phyloP scores from a whole-genome alignment of 2,113 vertebrate genomes.

The Otus sunia region DNA sequence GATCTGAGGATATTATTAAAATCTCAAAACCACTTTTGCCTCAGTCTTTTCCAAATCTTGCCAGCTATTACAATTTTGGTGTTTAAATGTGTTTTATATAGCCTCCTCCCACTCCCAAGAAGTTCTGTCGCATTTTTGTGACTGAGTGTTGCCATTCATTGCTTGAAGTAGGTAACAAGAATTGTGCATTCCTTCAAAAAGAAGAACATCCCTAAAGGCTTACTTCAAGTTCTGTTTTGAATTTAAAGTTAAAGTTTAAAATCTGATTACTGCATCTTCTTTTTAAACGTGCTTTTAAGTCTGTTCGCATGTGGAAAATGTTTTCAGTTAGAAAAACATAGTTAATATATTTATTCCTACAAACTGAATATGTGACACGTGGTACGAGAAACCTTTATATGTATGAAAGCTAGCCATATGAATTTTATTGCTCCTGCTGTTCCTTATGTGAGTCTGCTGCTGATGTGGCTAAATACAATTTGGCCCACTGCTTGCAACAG shows the following conservation, averaged over 20 bases:
- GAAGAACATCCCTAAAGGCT: constrained; percentile 61
- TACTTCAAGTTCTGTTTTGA: constrained; percentile 68
- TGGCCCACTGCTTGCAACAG: neutral
- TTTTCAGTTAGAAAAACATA: constrained; percentile 51
- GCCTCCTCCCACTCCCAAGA: constrained; percentile 40
- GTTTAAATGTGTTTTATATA: constrained; percentile 50
- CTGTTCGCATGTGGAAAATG: constrained; percentile 36
- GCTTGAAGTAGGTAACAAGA: constrained; percentile 63
- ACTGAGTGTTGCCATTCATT: constrained; percentile 61
- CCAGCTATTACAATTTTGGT: neutral
- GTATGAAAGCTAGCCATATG: constrained; percentile 22
- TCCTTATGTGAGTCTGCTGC: neutral
- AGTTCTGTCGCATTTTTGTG: constrained; percentile 61
- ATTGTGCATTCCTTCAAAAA: constrained; percentile 58
- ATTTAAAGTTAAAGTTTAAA: constrained; percentile 71
- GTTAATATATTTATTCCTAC: constrained; percentile 4
- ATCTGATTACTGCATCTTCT: constrained; percentile 60
- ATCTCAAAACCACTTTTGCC: neutral
- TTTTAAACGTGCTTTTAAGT: constrained; percentile 39
- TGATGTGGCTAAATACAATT: constrained; percentile 15
- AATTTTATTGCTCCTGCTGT: constrained; percentile 25
- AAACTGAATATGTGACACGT: constrained; percentile 41
- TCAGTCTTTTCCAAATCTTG: constrained; percentile 7
- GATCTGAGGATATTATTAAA: neutral
- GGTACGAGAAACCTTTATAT: constrained; percentile 13